Conservation (phyloP, 2,113 vertebrate genomes). For the Seriola quinqueradiata region DNA sequence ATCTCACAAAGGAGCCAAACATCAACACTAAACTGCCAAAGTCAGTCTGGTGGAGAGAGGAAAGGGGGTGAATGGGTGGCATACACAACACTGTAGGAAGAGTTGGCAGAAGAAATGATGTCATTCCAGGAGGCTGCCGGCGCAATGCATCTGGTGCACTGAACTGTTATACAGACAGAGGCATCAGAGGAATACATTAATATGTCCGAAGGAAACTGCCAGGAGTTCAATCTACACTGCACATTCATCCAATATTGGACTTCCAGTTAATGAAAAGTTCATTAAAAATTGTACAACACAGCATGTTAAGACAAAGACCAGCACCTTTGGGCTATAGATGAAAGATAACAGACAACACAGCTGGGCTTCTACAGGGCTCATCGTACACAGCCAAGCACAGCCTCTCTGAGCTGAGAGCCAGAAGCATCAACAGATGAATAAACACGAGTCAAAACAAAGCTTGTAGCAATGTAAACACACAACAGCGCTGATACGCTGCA, state of each 20-base stretch:
- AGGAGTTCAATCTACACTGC: conserved; percentile 41
- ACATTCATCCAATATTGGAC: conserved; percentile 21
- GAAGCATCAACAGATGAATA: conserved; percentile 68
- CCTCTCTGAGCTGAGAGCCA: conserved; percentile 49
- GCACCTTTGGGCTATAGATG: conserved; percentile 53
- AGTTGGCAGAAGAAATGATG: conserved; percentile 49
- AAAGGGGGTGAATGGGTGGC: conserved; percentile 28
- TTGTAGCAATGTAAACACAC: conserved; percentile 47
- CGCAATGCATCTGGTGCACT: conserved; percentile 56
- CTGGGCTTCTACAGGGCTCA: conserved; percentile 30
- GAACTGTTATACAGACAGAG: conserved; percentile 49
- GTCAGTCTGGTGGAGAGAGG: conserved; percentile 2
- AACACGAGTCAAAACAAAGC: conserved; percentile 65
- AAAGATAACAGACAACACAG: conserved; percentile 57
- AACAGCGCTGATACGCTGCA: conserved; percentile 24
- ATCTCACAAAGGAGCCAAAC: conserved; percentile 13
- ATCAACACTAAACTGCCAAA: conserved; percentile 15
- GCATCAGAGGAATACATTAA: conserved; percentile 47
- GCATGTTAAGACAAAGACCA: conserved; percentile 49
- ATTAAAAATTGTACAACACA: conserved; percentile 43
- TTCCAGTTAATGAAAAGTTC: conserved; percentile 40
- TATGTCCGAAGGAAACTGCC: conserved; percentile 42
- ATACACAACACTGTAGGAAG: conserved; percentile 8
- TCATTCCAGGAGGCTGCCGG: conserved; percentile 54
- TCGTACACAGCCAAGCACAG: conserved; percentile 30